phyloP scores from a whole-genome alignment of 92 coral and sea anemone genomes.

The Nematostella vectensis region DNA sequence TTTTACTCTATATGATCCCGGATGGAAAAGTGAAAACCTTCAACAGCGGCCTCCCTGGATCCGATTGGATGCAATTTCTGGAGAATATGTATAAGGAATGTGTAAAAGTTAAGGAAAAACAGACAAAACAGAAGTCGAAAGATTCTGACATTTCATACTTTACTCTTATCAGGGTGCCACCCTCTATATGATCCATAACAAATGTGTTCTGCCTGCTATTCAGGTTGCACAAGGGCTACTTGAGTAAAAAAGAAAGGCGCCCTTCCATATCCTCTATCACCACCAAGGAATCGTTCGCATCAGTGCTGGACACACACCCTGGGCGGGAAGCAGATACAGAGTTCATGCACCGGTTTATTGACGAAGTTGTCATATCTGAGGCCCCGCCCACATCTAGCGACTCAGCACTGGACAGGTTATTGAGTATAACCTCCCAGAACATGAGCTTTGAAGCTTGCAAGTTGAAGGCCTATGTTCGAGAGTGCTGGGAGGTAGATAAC shows the following conservation, averaged over 20 bases:
- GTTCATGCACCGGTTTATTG: conserved; percentile 32
- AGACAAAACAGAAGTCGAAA: too few relatives aligned
- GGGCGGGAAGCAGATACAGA: conserved; percentile 42
- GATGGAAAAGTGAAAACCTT: too few relatives aligned
- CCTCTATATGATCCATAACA: too few relatives aligned
- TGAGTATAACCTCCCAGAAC: conserved; percentile 33
- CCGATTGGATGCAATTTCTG: too few relatives aligned
- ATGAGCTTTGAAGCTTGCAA: conserved; percentile 64
- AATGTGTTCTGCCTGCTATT: too few relatives aligned
- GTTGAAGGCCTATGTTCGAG: conserved; percentile 66
- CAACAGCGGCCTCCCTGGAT: too few relatives aligned
- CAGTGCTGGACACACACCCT: conserved; percentile 63
- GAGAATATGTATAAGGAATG: too few relatives aligned
- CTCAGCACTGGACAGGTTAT: conserved; percentile 39
- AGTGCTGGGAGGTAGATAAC: conserved; percentile 75
- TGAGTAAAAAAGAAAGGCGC: conserved; percentile 36
- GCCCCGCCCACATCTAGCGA: conserved; percentile 28
- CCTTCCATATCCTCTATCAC: conserved; percentile 51
- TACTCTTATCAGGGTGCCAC: too few relatives aligned
- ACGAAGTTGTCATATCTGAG: conserved; percentile 42
- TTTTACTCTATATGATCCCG: too few relatives aligned
- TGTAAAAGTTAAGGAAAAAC: too few relatives aligned
- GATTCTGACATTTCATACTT: too few relatives aligned
- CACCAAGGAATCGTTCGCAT: conserved; percentile 66
- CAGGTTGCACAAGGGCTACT: conserved; percentile 57